These are phyloP conservation scores for Caenorhabditis japonica DNA, from an alignment of 2,888 invertebrate genomes.

Conservation along the genomic window DNA sequence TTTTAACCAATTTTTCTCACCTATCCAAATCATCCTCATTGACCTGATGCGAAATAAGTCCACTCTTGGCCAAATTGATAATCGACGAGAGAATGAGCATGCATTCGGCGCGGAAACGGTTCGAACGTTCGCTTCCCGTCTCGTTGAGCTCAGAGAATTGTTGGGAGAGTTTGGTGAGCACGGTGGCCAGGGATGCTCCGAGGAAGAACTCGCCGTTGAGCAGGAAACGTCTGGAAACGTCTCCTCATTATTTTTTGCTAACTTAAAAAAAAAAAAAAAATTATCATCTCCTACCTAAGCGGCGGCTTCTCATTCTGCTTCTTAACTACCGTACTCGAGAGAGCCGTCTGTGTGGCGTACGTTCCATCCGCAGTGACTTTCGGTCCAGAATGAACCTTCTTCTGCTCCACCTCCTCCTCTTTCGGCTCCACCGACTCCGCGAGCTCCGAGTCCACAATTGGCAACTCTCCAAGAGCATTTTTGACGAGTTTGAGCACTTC, in stretches of 20 bases:
- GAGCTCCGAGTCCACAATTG: slow-evolving; percentile 82
- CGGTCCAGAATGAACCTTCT: slow-evolving; percentile 34
- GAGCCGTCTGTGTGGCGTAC: slow-evolving; percentile 97
- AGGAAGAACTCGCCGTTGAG: slow-evolving; percentile 96
- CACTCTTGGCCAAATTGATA: slow-evolving; percentile 87
- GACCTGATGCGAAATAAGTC: slow-evolving; percentile 80
- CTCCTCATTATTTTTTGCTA: too few species aligned
- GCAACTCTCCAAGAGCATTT: slow-evolving; percentile 79
- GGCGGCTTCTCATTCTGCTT: slow-evolving; percentile 55
- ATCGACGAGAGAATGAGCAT: slow-evolving; percentile 91
- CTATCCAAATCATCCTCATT: slow-evolving; percentile 96
- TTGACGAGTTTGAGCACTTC: slow-evolving; percentile 72
- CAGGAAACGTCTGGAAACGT: slow-evolving; percentile 84
- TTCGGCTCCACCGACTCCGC: slow-evolving; percentile 82
- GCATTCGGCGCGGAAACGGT: slow-evolving; percentile 82
- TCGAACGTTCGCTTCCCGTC: slow-evolving; percentile 58
- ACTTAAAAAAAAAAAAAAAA: too few species aligned
- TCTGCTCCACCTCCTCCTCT: slow-evolving; percentile 39
- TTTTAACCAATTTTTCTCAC: slow-evolving; percentile 80
- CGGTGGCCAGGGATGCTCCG: slow-evolving; percentile 90
- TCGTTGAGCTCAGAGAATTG: slow-evolving; percentile 80
- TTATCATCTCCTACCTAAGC: slow-evolving; percentile 44
- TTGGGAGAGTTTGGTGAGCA: slow-evolving; percentile 90
- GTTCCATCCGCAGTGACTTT: slow-evolving; percentile 96
- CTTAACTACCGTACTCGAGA: slow-evolving; percentile 78